These are phyloP conservation scores for Cheilosia scutellata DNA, from an alignment of 2,888 invertebrate species.

Conservation along the genomic window DNA sequence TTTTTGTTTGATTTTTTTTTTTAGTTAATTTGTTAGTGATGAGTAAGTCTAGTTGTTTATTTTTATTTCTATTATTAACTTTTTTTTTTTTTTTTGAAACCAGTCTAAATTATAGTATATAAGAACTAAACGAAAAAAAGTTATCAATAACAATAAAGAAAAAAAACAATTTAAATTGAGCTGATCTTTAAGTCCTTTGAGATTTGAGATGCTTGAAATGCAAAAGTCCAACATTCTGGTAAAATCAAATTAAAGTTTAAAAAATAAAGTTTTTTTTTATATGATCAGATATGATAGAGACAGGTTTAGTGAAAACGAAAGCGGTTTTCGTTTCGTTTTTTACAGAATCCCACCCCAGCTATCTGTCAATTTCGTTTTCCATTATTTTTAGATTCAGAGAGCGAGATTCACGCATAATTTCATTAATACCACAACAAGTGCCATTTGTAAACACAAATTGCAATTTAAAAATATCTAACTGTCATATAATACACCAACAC, in stretches of 20 bases:
- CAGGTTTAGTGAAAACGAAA: too few species aligned
- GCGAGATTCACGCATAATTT: too few species aligned
- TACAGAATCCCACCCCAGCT: too few species aligned
- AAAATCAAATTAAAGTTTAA: not conserved
- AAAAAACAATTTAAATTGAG: conserved; percentile 4
- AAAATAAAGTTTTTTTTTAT: too few species aligned
- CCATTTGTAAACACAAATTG: too few species aligned
- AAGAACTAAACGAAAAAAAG: conserved; percentile 55
- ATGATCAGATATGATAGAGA: too few species aligned
- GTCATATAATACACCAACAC: too few species aligned
- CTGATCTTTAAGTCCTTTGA: not conserved
- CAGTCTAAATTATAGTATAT: conserved; percentile 43
- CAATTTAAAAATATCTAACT: too few species aligned
- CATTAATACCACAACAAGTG: too few species aligned
- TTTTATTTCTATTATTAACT: not conserved
- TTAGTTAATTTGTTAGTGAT: conserved; percentile 57
- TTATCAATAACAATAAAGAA: conserved; percentile 1
- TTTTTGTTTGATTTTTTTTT: conserved; percentile 34
- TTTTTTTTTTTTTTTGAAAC: conserved; percentile 53
- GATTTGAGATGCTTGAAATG: not conserved
- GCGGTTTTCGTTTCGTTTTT: too few species aligned
- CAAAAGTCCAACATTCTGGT: not conserved
- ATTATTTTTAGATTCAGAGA: too few species aligned
- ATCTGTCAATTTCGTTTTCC: too few species aligned
- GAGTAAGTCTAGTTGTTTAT: conserved; percentile 50